Evolutionary conservation across 2,113 vertebrate genomes (phyloP).

Genomic region (Willisornis vidua): DNA sequence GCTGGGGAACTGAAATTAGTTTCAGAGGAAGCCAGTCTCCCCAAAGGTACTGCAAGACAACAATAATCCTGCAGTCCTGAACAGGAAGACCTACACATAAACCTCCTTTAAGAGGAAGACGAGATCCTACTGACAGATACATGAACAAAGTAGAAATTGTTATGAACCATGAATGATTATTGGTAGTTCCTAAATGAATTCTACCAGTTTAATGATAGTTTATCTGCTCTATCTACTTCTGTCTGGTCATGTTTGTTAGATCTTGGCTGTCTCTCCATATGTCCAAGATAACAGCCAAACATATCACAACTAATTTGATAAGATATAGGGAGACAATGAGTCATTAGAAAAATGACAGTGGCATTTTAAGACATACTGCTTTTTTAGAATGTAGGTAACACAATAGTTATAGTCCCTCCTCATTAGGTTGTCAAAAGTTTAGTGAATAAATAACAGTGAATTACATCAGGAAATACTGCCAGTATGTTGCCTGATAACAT

Average conservation of each 20-base stretch:
- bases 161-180: neutral
- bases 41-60: neutral
- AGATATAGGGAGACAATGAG: neutral
- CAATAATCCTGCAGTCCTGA: neutral
- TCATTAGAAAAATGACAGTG: neutral
- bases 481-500: neutral
- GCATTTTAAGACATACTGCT: neutral
- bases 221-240: neutral
- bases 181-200: neutral
- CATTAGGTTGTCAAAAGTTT: neutral
- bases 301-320: neutral
- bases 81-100: neutral
- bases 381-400: neutral
- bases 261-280: neutral
- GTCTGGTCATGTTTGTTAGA: accelerated
- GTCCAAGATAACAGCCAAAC: neutral
- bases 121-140: neutral
- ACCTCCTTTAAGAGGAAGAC: neutral
- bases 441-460: neutral
- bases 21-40: neutral
- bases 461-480: neutral
- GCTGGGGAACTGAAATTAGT: neutral
- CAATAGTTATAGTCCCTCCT: neutral
- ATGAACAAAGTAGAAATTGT: neutral
- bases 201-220: neutral